Base-by-base conservation (phyloP, 2,888 invertebrate species). In the Habrosyne pyritoides region DNA sequence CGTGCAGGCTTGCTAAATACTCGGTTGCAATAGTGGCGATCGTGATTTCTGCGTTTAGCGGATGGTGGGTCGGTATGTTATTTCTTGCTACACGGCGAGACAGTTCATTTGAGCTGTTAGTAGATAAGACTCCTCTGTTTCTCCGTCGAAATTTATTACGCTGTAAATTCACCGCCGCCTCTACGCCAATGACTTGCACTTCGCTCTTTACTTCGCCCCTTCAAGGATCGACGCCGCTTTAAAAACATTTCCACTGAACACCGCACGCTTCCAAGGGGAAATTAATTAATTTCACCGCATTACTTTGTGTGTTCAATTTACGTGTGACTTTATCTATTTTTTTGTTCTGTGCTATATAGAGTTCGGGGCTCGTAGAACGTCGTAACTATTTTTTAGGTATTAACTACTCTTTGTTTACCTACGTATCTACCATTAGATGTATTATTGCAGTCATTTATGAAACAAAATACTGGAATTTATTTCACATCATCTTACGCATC, bases 221-320 rank as follows among this genome's bases (percentile, higher is more conserved):
- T 60, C 69, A 64, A 70, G 77, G 75, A 77, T 74, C 77, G 75
- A 66, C 73, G 77, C 78, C 72, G 77, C 79, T 80, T 86, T 87
- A 86, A 83, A 86, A 86, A 83, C 79, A 79, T 85, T 86, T 77
- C 81, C 77, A 76, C 42, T 42, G 42, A 42, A 42, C 61, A 61
- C 70, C 70, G 62, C 75, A 68, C 67, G 67, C 74, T 75, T 77
- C 74, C 73, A 77, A 81, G 75, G 80, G 86, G 79, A 83, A 85
- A 84, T 86, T 91, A 89, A 91, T 91, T 91, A 91, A 89, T 91
- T 90, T 87, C 75, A 72, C 80, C 81, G 76, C 80, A 75, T 77
- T 78, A 77, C 77, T 79, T n/a, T 74, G 78, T 81, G 79, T 79
- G 80, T 81, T 84, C 81, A 79, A 79, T 86, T 82, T 78, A 68